Evolutionary conservation across 2,113 vertebrate species (phyloP).

Genomic region (Colaptes auratus): DNA sequence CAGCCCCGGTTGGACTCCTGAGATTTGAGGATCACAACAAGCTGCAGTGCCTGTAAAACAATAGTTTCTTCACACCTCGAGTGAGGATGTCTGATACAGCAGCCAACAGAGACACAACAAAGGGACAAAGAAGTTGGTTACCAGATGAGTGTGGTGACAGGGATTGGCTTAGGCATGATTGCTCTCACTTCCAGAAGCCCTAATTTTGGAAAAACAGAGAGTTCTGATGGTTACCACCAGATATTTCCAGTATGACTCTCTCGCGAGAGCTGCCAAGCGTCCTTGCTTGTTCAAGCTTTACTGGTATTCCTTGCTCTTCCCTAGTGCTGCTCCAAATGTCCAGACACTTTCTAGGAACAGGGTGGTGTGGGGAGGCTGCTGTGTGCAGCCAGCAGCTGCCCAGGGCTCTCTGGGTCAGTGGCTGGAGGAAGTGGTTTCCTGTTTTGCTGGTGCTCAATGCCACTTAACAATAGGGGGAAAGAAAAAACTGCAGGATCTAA

Average conservation of each 20-base stretch:
- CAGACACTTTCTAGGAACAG: slow-evolving; percentile 49
- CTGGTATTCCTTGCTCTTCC: neutral
- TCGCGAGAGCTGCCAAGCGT: neutral
- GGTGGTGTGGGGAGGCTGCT: neutral
- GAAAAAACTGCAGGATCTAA: slow-evolving; percentile 58
- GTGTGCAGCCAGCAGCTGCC: slow-evolving; percentile 41
- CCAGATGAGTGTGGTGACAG: neutral
- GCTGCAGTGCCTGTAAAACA: slow-evolving; percentile 16
- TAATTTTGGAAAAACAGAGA: neutral
- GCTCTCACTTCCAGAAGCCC: neutral
- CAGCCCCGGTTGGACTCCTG: slow-evolving; percentile 17
- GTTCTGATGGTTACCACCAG: neutral
- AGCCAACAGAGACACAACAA: neutral
- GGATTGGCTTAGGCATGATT: neutral
- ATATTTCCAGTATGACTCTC: slow-evolving; percentile 1
- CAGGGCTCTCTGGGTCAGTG: slow-evolving; percentile 27
- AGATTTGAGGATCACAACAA: slow-evolving; percentile 32
- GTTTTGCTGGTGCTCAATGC: slow-evolving; percentile 77
- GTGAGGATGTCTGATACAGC: neutral
- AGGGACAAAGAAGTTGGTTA: neutral
- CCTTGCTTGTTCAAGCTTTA: slow-evolving; percentile 21
- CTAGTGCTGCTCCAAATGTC: slow-evolving; percentile 8
- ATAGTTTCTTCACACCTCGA: neutral
- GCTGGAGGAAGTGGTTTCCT: slow-evolving; percentile 75
- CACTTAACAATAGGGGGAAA: slow-evolving; percentile 79